phyloP scores from a whole-genome alignment of 2,797 vertebrate genomes.

The Sitta carolinensis region DNA sequence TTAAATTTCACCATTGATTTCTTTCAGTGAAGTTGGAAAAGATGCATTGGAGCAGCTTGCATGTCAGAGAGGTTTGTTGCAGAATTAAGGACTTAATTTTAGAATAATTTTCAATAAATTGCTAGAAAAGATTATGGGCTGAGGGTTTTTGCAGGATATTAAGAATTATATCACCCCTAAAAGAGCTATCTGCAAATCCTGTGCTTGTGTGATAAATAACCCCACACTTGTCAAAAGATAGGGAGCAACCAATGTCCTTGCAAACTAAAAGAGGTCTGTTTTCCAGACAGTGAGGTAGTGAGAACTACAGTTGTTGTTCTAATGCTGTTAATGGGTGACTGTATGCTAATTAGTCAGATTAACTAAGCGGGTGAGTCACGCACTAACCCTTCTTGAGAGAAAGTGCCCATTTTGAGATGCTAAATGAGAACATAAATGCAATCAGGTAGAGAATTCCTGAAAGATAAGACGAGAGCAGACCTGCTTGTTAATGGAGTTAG shows the following conservation, averaged over 20 bases:
- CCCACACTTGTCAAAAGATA: not conserved
- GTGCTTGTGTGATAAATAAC: conserved; percentile 22
- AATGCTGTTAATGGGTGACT: conserved; percentile 75
- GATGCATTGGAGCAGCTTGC: conserved; percentile 29
- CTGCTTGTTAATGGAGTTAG: conserved; percentile 69
- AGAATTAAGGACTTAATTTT: conserved; percentile 68
- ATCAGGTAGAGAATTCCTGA: conserved; percentile 71
- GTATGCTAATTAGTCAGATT: conserved; percentile 82
- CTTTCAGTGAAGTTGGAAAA: conserved; percentile 62
- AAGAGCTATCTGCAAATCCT: conserved; percentile 23
- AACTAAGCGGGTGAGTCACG: conserved; percentile 80
- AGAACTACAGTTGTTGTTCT: conserved; percentile 72
- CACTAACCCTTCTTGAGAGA: conserved; percentile 75
- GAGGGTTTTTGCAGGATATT: conserved; percentile 51
- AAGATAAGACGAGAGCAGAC: conserved; percentile 71
- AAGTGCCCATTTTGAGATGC: conserved; percentile 78
- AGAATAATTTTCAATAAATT: conserved; percentile 62
- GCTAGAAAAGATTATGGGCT: conserved; percentile 19
- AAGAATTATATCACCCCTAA: conserved; percentile 24
- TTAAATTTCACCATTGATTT: conserved; percentile 55
- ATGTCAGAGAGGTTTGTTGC: conserved; percentile 55
- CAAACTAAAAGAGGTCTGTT: conserved; percentile 48
- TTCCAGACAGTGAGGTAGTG: conserved; percentile 53
- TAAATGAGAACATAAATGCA: conserved; percentile 78
- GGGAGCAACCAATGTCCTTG: conserved; percentile 48